Evolutionary conservation across 2,888 invertebrate genomes (phyloP).

Genomic region (Troilus luridus): DNA sequence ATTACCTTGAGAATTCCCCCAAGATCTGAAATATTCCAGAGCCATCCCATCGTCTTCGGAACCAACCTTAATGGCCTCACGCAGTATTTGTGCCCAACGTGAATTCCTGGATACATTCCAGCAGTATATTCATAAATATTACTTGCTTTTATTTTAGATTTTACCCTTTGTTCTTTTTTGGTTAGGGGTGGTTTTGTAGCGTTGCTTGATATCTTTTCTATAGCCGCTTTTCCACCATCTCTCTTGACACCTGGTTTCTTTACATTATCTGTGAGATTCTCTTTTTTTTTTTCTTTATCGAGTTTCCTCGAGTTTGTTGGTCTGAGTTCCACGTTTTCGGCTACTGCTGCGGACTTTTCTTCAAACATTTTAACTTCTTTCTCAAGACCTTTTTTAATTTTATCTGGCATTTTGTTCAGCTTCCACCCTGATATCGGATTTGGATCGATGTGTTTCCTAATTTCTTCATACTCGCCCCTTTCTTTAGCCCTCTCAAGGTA

Average conservation of each 20-base stretch:
- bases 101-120: slow-evolving; percentile 64
- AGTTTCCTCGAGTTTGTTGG: background rate
- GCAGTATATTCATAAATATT: slow-evolving; percentile 62
- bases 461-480: background rate
- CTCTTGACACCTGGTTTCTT: background rate
- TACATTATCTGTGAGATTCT: background rate
- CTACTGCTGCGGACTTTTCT: background rate
- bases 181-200: slow-evolving; percentile 47
- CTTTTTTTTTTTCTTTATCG: slow-evolving; percentile 7
- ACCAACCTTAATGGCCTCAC: slow-evolving; percentile 58
- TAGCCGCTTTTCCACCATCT: slow-evolving; percentile 2
- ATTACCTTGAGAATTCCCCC: slow-evolving; percentile 62
- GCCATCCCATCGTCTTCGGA: slow-evolving; percentile 65
- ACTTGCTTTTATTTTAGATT: slow-evolving; percentile 54
- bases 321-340: background rate
- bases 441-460: background rate
- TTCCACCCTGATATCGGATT: slow-evolving; percentile 40
- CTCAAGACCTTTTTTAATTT: background rate
- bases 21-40: slow-evolving; percentile 63
- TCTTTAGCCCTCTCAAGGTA: slow-evolving; percentile 23
- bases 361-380: slow-evolving; percentile 59
- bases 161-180: slow-evolving; percentile 54
- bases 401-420: slow-evolving; percentile 6
- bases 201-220: background rate
- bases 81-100: slow-evolving; percentile 63